Evolutionary conservation across 1,140 invertebrate genomes (phyloP).

Genomic region (Pseudomyrmex flavicornis): DNA sequence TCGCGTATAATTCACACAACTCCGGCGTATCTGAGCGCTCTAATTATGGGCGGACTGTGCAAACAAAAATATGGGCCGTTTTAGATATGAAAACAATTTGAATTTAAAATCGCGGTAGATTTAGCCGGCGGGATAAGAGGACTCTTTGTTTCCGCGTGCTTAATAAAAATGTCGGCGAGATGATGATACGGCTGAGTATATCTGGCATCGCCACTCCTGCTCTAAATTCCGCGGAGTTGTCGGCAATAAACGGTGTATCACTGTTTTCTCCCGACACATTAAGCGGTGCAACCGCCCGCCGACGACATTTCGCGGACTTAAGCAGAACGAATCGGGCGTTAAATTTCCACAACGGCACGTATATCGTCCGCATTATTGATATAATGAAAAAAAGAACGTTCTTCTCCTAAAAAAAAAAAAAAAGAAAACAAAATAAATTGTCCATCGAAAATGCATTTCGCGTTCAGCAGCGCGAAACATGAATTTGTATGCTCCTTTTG

Average conservation of each 20-base stretch:
- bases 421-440: slow-evolving; percentile 15
- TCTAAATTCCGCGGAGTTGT: slow-evolving; percentile 79
- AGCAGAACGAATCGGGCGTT: slow-evolving; percentile 52
- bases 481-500: slow-evolving; percentile 58
- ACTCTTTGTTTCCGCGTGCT: slow-evolving; percentile 47
- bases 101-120: slow-evolving; percentile 52
- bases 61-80: slow-evolving; percentile 19
- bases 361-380: not conserved
- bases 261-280: slow-evolving; percentile 77
- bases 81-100: slow-evolving; percentile 45
- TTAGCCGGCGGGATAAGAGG: slow-evolving; percentile 23
- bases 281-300: slow-evolving; percentile 65
- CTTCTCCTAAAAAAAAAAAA: no score
- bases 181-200: slow-evolving; percentile 41
- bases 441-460: slow-evolving; percentile 27
- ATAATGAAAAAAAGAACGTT: not conserved
- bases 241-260: slow-evolving; percentile 82
- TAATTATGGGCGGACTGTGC: not conserved
- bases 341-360: not conserved
- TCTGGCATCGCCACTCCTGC: slow-evolving; percentile 64
- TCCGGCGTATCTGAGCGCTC: not conserved
- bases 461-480: slow-evolving; percentile 41
- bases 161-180: slow-evolving; percentile 57
- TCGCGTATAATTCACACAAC: not conserved
- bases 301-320: slow-evolving; percentile 55